Percentiles rank a stretch among this genome's conserved stretches.
Evolutionary conservation across 2,888 invertebrate species (phyloP).

Genomic region (Leptinotarsa tumamoca): DNA sequence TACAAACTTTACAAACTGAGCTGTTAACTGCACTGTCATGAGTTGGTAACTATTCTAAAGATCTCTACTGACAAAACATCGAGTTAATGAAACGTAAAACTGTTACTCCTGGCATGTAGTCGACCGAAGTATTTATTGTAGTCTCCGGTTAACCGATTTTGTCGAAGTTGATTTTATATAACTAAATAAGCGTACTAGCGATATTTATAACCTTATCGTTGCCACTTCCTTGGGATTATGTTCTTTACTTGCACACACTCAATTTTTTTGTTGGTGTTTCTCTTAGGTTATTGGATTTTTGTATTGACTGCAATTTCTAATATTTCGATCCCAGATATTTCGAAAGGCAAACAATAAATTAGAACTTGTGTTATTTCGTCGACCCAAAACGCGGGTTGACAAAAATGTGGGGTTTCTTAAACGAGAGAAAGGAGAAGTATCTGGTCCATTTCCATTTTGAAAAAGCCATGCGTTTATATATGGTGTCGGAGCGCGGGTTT

Average conservation of each 20-base stretch:
- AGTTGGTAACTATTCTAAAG: too few species aligned
- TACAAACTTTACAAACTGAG: too few species aligned
- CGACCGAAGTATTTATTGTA: not conserved
- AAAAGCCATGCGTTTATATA: conserved; percentile 49
- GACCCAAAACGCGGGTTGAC: not conserved
- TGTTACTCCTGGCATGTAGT: not conserved
- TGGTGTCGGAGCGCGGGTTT: conserved; percentile 54
- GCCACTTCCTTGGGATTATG: not conserved
- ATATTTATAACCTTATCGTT: not conserved
- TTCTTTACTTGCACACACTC: not conserved
- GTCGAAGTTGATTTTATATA: not conserved
- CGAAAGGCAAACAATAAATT: not conserved
- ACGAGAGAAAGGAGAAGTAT: conserved; percentile 38
- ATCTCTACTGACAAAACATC: too few species aligned
- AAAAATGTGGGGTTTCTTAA: conserved; percentile 34
- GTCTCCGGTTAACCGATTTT: not conserved
- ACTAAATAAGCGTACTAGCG: not conserved
- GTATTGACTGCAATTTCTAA: too few species aligned
- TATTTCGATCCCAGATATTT: not conserved
- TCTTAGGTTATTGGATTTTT: too few species aligned
- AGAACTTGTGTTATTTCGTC: not conserved
- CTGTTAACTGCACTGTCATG: too few species aligned
- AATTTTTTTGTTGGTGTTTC: too few species aligned
- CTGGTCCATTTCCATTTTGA: conserved; percentile 47
- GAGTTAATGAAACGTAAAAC: too few species aligned